Evolutionary conservation across 1,140 invertebrate genomes (phyloP), one percentile per base, ranked within the genome.

Genomic region (Patella vulgata): DNA sequence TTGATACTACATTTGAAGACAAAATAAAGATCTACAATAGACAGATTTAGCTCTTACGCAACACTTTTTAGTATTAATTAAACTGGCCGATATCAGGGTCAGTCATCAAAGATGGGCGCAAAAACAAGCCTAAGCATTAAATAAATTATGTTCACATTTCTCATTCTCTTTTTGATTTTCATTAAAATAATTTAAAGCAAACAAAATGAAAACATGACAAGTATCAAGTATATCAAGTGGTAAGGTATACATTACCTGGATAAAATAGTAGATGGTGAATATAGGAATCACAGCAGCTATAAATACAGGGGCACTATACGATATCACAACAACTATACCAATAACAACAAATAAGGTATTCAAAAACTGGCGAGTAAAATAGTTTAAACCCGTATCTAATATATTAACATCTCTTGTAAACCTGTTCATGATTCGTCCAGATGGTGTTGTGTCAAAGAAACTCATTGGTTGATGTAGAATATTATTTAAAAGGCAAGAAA

Each of bases 251-350:
- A 57, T 48, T 53, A 89, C 88, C 84, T 90, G 88, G 65, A 95
- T 90, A 69, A 97, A 90, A 81, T 94, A 95, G 85, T 97, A 97
- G 44, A 97, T 66, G n/a, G 94, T 60, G 50, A 89, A 90, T 73
- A 97, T 90, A 14, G 95, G 94, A 63, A 96, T 48, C 64, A 95
- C 90, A 39, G 94, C 89, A 5, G 87, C 83, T 61, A 95, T 76
- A 85, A 97, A 96, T 72, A 91, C 87, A 0, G 94, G 94, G 43
- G 95, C 96, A 63, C 91, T 92, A 79, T 89, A 89, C 85, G 92
- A 92, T 81, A 97, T 96, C 48, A 97, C 93, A 14, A 73, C 66
- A 12, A 79, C 28, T 9, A 72, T 71, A 31, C 70, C 66, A 11
- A 76, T 23, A 4, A 73, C 69, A 4, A 70, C 67, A 53, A 74